Percentiles rank a stretch among this genome's conserved stretches.
phyloP scores from a whole-genome alignment of 2,113 vertebrate species.

The Parotia lawesii region DNA sequence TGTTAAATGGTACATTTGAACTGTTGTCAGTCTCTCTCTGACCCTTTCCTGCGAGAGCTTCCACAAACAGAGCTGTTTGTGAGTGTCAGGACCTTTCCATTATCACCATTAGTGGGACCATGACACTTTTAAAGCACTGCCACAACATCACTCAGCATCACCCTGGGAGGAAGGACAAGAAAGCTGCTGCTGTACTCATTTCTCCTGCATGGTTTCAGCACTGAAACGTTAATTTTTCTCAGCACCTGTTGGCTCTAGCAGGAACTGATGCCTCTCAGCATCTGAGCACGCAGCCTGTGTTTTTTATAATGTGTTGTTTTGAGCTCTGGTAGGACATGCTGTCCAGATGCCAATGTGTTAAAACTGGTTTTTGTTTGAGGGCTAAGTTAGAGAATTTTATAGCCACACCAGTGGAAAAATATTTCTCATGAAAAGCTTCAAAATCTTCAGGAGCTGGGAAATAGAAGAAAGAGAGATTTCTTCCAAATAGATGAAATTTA shows the following conservation, averaged over 20 bases:
- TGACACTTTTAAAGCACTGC: background rate
- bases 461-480: background rate
- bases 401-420: background rate
- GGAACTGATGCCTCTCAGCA: background rate
- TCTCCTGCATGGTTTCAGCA: background rate
- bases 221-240: background rate
- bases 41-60: background rate
- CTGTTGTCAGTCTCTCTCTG: background rate
- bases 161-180: background rate
- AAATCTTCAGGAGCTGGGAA: background rate
- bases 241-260: background rate
- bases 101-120: background rate
- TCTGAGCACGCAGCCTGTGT: background rate
- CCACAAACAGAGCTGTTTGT: slow-evolving; percentile 4
- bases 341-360: background rate
- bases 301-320: background rate
- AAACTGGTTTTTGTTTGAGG: background rate
- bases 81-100: slow-evolving; percentile 14
- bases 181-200: accelerated
- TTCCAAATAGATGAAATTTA: background rate
- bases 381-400: background rate
- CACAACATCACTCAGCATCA: background rate
- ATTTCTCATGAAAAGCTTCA: background rate
- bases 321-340: background rate
- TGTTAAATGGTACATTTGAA: slow-evolving; percentile 10